Evolutionary conservation across 35 echinoderm and acorn worm genomes (phyloP), one percentile per base, ranked within the genome.

Genomic region (Apostichopus japonicus): DNA sequence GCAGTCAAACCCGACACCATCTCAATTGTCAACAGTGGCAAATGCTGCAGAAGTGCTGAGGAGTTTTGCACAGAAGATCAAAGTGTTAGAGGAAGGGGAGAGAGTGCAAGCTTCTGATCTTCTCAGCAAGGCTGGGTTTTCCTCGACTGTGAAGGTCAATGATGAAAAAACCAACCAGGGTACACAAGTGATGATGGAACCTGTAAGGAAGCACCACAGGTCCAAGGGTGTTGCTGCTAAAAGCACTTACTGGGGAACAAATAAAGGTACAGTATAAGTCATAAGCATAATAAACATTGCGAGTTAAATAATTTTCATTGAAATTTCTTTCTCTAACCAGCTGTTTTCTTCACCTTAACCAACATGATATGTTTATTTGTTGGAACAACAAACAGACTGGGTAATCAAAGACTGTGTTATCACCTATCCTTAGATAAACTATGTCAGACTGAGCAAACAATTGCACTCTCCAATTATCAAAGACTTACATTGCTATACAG

Each of bases 11-110:
- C n/a, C 19, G 10, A 79, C 78, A 79, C n/a, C 5, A 79, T 19
- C 14, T 13, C 33, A 44, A 44, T 14, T 79, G n/a, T 5, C 0
- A 7, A 79, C 78, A 24, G 78, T 79, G 5, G 78, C 51, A 79
- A 79, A 79, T 79, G 78, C 78, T 79, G 78, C 78, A 79, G 78
- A 79, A 24, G 11, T 79, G 78, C 78, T 79, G 78, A 79, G 14
- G 78, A 24, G 78, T 79, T 79, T 79, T 79, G 78, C 78, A 5
- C n/a, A 6, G n/a, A 79, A 24, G 24, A 24, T 79, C n/a, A 27
- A 79, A 3, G n/a, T 23, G 33, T 6, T 79, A 24, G 78, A 79
- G 51, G 78, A 79, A 25, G n/a, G 78, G 7, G 78, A 27, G 9
- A 79, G 24, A 79, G 78, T 79, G n/a, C 78, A 79, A 79, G 78